A percentile compares a stretch with the other conserved stretches of the same genome.
These are phyloP conservation scores for Aromia moschata DNA, from an alignment of 2,888 invertebrate genomes.

Conservation along the genomic window DNA sequence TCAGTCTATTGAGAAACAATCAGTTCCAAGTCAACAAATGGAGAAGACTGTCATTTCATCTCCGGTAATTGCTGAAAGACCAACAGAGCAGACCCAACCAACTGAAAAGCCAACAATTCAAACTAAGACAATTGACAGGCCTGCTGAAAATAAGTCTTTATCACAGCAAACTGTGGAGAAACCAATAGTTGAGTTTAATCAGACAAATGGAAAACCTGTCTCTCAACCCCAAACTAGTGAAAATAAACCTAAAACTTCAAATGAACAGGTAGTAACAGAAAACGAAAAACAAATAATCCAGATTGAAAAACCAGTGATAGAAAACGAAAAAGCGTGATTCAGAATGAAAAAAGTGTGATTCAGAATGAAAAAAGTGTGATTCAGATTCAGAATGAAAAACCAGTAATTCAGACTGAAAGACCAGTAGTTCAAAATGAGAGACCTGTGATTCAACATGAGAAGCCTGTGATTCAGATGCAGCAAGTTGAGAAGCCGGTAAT, in stretches of 20 bases:
- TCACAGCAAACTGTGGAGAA: conserved; percentile 5
- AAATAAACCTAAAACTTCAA: no score
- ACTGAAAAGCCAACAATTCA: background rate
- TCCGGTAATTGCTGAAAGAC: background rate
- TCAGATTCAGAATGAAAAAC: background rate
- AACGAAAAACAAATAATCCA: no score
- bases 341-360: no score
- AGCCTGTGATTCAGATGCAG: background rate
- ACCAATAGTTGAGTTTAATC: no score
- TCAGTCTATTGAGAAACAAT: background rate
- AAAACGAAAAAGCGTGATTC: no score
- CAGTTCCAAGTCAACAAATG: background rate
- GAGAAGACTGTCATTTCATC: background rate
- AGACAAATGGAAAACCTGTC: no score
- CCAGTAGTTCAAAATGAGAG: conserved; percentile 17
- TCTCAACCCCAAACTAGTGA: no score
- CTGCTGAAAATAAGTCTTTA: conserved; percentile 2
- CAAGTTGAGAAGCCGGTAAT: conserved; percentile 16
- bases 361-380: no score
- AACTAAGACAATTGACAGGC: background rate
- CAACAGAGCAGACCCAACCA: background rate
- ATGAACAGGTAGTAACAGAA: no score
- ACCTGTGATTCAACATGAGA: conserved; percentile 4
- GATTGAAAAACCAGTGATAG: no score
- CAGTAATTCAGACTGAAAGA: conserved; percentile 9